phyloP scores from a whole-genome alignment of 1,140 invertebrate species.

The Adoxophyes honmai region DNA sequence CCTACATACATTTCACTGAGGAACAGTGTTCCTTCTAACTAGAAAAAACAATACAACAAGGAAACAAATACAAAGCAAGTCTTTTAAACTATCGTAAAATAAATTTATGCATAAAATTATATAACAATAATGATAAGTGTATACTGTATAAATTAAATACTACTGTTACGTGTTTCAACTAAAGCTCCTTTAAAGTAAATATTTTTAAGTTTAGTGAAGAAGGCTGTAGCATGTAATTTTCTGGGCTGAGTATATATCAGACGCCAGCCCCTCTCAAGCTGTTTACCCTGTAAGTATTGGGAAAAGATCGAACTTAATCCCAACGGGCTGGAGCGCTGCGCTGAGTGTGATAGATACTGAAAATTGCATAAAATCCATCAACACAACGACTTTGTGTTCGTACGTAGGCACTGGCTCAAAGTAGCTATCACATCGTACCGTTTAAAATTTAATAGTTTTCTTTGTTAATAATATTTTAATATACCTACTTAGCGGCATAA shows the following conservation, averaged over 20 bases:
- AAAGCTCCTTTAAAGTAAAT: conserved; percentile 20
- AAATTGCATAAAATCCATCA: conserved; percentile 77
- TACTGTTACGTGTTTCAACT: neutral
- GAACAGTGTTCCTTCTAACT: no score
- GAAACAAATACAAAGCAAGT: no score
- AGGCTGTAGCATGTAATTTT: conserved; percentile 22
- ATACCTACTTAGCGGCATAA: no score
- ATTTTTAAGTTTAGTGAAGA: neutral
- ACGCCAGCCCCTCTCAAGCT: conserved; percentile 40
- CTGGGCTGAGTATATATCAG: conserved; percentile 13
- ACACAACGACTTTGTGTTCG: conserved; percentile 55
- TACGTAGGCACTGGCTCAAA: neutral
- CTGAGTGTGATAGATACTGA: conserved; percentile 73
- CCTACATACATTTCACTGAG: no score
- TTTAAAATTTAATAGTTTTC: no score
- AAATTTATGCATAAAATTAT: no score
- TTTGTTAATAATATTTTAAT: no score
- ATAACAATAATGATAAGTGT: no score
- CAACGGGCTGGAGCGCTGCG: conserved; percentile 47
- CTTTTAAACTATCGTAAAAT: no score
- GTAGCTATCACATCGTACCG: no score
- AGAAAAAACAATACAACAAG: no score
- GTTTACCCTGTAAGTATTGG: conserved; percentile 71
- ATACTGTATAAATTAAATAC: no score
- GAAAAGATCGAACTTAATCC: conserved; percentile 75